Evolutionary conservation across 2,888 invertebrate species (phyloP).

Genomic region (Teinopalpus imperialis): DNA sequence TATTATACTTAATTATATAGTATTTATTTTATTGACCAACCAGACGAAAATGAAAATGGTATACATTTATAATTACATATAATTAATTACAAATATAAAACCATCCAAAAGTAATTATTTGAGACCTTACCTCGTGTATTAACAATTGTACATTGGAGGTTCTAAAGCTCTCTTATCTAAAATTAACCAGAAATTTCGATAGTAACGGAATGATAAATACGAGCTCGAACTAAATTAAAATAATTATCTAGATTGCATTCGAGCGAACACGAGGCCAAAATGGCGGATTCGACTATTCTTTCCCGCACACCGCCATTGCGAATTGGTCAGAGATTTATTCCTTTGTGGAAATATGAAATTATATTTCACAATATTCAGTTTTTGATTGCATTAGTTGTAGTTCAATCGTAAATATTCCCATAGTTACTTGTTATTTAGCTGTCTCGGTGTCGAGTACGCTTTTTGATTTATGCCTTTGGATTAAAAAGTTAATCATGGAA

Average conservation of each 20-base stretch:
- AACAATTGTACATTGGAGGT: slow-evolving; percentile 1
- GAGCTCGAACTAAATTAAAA: slow-evolving; percentile 59
- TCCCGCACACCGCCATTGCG: slow-evolving; percentile 20
- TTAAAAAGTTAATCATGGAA: no score
- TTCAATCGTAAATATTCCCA: slow-evolving; percentile 11
- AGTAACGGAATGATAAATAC: slow-evolving; percentile 37
- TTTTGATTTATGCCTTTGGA: slow-evolving; percentile 9
- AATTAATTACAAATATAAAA: no score
- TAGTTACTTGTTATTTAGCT: slow-evolving; percentile 19
- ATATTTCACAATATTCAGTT: slow-evolving; percentile 3
- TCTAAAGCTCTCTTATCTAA: slow-evolving; percentile 11
- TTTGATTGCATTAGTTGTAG: slow-evolving; percentile 5
- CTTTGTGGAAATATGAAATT: slow-evolving; percentile 11
- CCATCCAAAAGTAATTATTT: no score
- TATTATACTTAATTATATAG: no score
- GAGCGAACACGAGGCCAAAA: slow-evolving; percentile 41
- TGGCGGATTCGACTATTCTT: slow-evolving; percentile 39
- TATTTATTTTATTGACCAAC: no score
- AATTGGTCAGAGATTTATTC: slow-evolving; percentile 21
- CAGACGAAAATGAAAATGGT: no score
- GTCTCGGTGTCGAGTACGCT: slow-evolving; percentile 1
- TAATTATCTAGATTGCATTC: slow-evolving; percentile 69
- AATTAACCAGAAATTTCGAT: slow-evolving; percentile 35
- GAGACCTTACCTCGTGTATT: neutral
- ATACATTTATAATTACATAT: no score